A percentile compares a stretch with the other conserved stretches of the same genome.
These are phyloP conservation scores for Caenorhabditis japonica DNA, from an alignment of 2,888 invertebrate species.

Conservation along the genomic window DNA sequence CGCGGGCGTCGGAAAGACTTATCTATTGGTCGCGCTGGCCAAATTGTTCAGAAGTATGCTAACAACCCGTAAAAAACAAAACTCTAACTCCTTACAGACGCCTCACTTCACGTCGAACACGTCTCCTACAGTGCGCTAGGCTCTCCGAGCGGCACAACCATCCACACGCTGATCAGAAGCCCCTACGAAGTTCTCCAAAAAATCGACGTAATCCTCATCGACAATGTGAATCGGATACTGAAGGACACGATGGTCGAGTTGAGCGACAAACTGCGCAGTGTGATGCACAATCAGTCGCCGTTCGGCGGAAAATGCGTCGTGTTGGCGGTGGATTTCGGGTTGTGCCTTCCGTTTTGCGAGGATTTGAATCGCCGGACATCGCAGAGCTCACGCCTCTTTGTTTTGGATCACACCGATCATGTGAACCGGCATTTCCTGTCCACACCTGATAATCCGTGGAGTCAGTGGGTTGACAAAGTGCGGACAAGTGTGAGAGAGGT, in stretches of 20 bases:
- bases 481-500: neutral
- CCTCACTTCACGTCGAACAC: neutral
- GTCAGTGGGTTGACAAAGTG: neutral
- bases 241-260: neutral
- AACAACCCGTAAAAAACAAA: too few species aligned
- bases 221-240: conserved; percentile 9
- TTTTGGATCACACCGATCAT: neutral
- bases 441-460: neutral
- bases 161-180: neutral
- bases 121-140: neutral
- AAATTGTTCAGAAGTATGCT: conserved; percentile 4
- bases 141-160: neutral
- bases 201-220: conserved; percentile 10
- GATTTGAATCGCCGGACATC: neutral
- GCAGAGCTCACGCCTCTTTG: neutral
- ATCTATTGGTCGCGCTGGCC: neutral
- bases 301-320: conserved; percentile 15
- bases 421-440: conserved; percentile 8
- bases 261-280: neutral
- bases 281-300: neutral
- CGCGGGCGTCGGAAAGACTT: conserved; percentile 8
- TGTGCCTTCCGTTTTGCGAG: neutral
- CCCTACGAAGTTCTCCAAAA: neutral
- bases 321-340: conserved; percentile 7
- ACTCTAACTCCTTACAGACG: too few species aligned